Base-by-base conservation (phyloP, 2,113 vertebrate species). In the pig (Sus scrofa) region DNA sequence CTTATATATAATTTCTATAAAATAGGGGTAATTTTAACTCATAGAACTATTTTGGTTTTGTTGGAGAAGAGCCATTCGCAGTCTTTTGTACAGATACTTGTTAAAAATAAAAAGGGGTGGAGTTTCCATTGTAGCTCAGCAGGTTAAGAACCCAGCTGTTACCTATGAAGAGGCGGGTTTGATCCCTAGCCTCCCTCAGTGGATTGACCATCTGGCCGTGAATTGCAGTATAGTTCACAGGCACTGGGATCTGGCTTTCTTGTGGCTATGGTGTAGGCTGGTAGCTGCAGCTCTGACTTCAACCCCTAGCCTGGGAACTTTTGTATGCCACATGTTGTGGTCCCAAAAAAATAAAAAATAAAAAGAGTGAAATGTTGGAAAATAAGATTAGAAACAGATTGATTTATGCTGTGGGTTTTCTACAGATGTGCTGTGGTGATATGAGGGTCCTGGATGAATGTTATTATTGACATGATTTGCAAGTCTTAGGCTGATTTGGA, bases 21-120 rank as follows among this genome's bases (percentile, higher is more conserved):
- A 90, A 77, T 62, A n/a, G 19, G 37, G 82, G 7, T 92, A n/a
- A 82, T 84, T 78, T 96, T 91, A 91, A 70, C 83, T 50, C 75
- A 26, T 50, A 16, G 9, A 83, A 20, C 6, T 86, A 24, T 89
- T 20, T 81, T 95, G 32, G 0, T 85, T n/a, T 54, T 63, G 10
- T 58, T 86, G 32, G 44, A 89, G 34, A 94, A 83, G 50, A 87
- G 4, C 12, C 81, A n/a, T 11, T 70, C 74, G 9, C 54, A 79
- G 20, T 52, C 24, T 74, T 96, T 82, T 32, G 8, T 89, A 89
- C 7, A 93, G 12, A 65, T 68, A 75, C 22, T 89, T 95, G 30
- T 62, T 91, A 62, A 79, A 77, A 89, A 44, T 74, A 30, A 65
- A 86, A 85, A 70, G 15, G 44, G 44, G 44, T 8, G 5, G 8